Conservation (phyloP, 2,888 invertebrate species). For the Agrotis clavis region DNA sequence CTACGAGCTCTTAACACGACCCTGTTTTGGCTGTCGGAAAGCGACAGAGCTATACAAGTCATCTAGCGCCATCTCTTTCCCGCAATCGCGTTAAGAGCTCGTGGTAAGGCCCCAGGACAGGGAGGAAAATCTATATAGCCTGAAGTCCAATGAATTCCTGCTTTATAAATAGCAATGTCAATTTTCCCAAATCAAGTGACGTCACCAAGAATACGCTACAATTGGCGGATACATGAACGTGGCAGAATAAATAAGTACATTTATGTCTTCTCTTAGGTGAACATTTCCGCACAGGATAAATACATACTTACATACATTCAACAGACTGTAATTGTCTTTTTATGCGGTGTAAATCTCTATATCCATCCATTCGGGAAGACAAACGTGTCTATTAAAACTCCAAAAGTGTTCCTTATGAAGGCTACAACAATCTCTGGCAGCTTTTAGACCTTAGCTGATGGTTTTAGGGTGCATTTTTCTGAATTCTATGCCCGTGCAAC, state of each 20-base stretch:
- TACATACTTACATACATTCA: background rate
- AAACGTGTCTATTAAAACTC: slow-evolving; percentile 92
- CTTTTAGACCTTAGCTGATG: background rate
- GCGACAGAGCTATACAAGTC: too few relatives aligned
- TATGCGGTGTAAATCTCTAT: background rate
- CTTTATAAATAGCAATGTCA: background rate
- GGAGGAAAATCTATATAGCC: background rate
- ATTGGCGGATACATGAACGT: background rate
- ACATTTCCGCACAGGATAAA: background rate
- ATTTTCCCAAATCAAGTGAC: slow-evolving; percentile 2
- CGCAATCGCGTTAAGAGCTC: too few relatives aligned
- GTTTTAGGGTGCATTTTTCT: too few relatives aligned
- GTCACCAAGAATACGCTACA: background rate
- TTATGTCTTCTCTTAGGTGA: background rate
- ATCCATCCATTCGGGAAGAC: background rate
- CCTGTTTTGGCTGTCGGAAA: too few relatives aligned
- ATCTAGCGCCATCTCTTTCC: too few relatives aligned
- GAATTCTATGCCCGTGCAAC: too few relatives aligned
- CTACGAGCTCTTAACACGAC: too few relatives aligned
- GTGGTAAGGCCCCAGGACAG: too few relatives aligned
- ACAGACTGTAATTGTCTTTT: background rate
- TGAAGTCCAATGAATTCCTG: background rate
- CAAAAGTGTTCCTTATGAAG: slow-evolving; percentile 4
- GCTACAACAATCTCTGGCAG: background rate
- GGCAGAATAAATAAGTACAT: slow-evolving; percentile 11